These are phyloP conservation scores for Semaprochilodus insignis DNA, from an alignment of 2,797 vertebrate genomes.

Conservation along the genomic window DNA sequence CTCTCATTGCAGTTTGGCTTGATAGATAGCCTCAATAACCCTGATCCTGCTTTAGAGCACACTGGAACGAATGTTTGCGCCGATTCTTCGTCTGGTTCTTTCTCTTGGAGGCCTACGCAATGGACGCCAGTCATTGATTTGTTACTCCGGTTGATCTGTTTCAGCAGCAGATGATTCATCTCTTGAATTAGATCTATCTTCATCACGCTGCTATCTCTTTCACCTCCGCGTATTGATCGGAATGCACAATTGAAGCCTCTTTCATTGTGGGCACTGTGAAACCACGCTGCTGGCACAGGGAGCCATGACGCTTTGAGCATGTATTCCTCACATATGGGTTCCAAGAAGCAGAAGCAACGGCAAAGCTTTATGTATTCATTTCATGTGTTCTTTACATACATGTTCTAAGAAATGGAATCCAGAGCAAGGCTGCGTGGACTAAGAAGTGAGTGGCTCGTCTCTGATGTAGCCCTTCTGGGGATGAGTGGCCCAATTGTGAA, in stretches of 20 bases:
- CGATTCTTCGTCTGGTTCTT: conserved; percentile 45
- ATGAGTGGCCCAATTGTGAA: not conserved
- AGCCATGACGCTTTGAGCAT: not conserved
- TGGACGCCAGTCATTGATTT: conserved; percentile 54
- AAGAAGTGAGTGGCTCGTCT: not conserved
- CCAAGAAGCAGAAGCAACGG: not conserved
- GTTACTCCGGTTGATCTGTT: conserved; percentile 44
- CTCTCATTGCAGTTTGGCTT: conserved; percentile 49
- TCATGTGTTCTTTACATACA: no score
- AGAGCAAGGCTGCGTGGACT: not conserved
- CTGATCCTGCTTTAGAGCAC: conserved; percentile 33
- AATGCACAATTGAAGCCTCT: conserved; percentile 45
- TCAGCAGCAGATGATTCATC: conserved; percentile 52
- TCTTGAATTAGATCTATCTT: conserved; percentile 49
- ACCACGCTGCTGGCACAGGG: not conserved
- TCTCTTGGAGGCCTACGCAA: conserved; percentile 33
- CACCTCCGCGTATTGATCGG: conserved; percentile 50
- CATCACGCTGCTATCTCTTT: conserved; percentile 36
- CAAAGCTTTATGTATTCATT: not conserved
- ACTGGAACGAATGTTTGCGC: conserved; percentile 49
- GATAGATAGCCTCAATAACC: conserved; percentile 61
- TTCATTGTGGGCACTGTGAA: conserved; percentile 25
- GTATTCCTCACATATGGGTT: not conserved
- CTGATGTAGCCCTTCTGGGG: not conserved
- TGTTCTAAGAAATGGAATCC: not conserved